Conservation (phyloP, 2,113 vertebrate species). For the Dipodomys merriami region DNA sequence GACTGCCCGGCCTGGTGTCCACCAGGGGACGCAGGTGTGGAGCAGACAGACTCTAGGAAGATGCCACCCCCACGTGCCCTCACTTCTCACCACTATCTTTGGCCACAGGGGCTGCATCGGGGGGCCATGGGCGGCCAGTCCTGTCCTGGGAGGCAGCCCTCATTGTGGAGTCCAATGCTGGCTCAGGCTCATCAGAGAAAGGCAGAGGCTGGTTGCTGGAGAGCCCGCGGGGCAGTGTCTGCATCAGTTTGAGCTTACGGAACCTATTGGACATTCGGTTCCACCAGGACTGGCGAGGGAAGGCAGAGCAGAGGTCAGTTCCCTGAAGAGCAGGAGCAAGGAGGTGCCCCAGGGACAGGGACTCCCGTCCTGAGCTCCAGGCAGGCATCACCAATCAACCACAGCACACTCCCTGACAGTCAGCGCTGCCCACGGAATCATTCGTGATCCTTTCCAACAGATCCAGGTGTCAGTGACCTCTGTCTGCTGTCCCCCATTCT, state of each 20-base stretch:
- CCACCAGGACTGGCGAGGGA: constrained; percentile 95
- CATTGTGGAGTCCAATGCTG: constrained; percentile 92
- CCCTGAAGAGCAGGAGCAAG: too few relatives aligned
- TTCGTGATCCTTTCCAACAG: background rate
- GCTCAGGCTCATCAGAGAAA: constrained; percentile 89
- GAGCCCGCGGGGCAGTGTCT: constrained; percentile 94
- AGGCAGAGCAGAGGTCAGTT: constrained; percentile 30
- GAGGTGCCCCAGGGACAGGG: background rate
- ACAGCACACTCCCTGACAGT: background rate
- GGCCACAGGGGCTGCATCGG: constrained; percentile 79
- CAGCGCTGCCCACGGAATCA: too few relatives aligned
- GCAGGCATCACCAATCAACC: background rate
- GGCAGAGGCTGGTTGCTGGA: constrained; percentile 92
- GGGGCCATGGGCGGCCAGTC: constrained; percentile 73
- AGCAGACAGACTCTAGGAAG: background rate
- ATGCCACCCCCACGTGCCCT: background rate
- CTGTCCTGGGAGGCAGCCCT: constrained; percentile 85
- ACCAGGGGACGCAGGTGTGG: background rate
- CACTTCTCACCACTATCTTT: constrained; percentile 89
- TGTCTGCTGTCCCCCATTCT: background rate
- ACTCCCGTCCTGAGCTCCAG: background rate
- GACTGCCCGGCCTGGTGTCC: background rate
- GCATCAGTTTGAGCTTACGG: constrained; percentile 95
- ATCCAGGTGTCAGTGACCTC: background rate
- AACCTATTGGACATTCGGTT: constrained; percentile 99